Conservation (phyloP, 2,797 vertebrate genomes). For the Macropodus opercularis region DNA sequence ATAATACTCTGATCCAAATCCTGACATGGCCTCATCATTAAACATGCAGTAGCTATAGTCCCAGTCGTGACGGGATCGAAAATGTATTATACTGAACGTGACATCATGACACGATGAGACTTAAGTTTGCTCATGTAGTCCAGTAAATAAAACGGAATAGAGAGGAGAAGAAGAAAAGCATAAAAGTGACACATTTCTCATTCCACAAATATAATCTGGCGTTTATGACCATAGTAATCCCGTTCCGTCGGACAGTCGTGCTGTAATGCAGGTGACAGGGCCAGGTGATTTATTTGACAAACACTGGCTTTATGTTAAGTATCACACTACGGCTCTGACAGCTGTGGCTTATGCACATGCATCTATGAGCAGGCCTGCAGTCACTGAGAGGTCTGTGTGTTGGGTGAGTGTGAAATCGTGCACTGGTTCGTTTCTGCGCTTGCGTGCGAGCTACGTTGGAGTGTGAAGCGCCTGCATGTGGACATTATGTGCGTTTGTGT, state of each 20-base stretch:
- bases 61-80: neutral
- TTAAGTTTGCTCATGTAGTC: neutral
- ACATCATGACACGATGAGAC: constrained; percentile 8
- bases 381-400: constrained; percentile 35
- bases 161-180: neutral
- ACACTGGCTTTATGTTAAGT: constrained; percentile 56
- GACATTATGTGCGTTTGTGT: constrained; percentile 14
- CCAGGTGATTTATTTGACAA: constrained; percentile 56
- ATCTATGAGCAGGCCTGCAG: constrained; percentile 9
- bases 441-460: constrained; percentile 22
- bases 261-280: constrained; percentile 55
- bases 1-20: no score
- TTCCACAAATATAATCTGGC: constrained; percentile 39
- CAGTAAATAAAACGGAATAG: neutral
- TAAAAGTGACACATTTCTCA: constrained; percentile 26
- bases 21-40: no score
- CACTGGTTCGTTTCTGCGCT: constrained; percentile 18
- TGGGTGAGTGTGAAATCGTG: constrained; percentile 30
- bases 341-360: constrained; percentile 53
- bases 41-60: no score
- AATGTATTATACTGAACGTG: constrained; percentile 9
- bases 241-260: constrained; percentile 25
- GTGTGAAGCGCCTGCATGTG: constrained; percentile 20
- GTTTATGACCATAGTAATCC: constrained; percentile 48
- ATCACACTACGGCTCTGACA: constrained; percentile 64